These are phyloP conservation scores for Aldabrachelys gigantea DNA, from an alignment of 2,113 vertebrate species.

Conservation along the genomic window DNA sequence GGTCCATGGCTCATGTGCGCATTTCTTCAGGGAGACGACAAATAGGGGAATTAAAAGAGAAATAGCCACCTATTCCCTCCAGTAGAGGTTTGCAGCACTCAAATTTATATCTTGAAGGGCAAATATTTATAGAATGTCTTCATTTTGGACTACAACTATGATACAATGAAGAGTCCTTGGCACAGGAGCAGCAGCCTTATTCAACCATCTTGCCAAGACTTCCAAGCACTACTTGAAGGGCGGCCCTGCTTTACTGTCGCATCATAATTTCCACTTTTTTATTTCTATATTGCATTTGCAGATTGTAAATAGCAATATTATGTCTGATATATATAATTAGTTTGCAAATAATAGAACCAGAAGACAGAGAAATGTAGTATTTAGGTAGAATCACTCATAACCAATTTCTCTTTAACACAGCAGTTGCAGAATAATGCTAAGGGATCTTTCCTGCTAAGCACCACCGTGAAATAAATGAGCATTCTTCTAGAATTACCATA, in stretches of 20 bases:
- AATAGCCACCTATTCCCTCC: neutral
- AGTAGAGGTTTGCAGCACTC: neutral
- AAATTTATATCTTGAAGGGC: neutral
- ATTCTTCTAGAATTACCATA: slow-evolving; percentile 25
- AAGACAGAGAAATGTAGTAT: neutral
- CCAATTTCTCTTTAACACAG: neutral
- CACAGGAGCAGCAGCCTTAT: slow-evolving; percentile 15
- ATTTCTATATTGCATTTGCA: neutral
- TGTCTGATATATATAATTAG: slow-evolving; percentile 27
- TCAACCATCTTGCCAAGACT: neutral
- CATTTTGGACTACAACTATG: slow-evolving; percentile 34
- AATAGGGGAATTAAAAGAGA: neutral
- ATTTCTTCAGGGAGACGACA: neutral
- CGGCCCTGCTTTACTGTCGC: neutral
- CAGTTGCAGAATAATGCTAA: neutral
- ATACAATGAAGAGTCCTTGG: neutral
- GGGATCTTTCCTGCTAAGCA: slow-evolving; percentile 27
- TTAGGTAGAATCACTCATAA: neutral
- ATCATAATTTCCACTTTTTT: neutral
- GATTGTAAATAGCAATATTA: neutral
- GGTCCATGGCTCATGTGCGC: neutral
- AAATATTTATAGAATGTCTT: neutral
- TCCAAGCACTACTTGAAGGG: slow-evolving; percentile 14
- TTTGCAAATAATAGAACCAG: slow-evolving; percentile 20
- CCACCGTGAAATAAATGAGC: slow-evolving; percentile 35